These are phyloP conservation scores for Drosophila pallidifrons DNA, from an alignment of 1,140 invertebrate species.

Conservation along the genomic window DNA sequence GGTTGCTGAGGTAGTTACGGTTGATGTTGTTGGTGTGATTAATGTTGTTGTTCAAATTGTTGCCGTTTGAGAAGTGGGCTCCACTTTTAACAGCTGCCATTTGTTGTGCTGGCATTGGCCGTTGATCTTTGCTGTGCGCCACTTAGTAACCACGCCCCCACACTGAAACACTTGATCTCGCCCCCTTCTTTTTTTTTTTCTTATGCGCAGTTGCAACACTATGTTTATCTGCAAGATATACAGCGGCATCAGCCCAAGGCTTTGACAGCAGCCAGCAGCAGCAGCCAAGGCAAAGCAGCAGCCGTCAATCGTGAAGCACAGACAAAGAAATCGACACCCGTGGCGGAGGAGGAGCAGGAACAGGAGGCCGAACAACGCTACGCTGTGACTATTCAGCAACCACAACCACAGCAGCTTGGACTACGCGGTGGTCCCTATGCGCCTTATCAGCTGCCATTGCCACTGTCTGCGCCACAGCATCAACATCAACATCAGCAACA, in stretches of 20 bases:
- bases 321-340: conserved; percentile 59
- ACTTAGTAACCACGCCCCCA: conserved; percentile 55
- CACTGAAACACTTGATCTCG: conserved; percentile 28
- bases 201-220: conserved; percentile 71
- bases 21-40: not conserved
- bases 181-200: not conserved
- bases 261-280: conserved; percentile 21
- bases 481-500: conserved; percentile 60
- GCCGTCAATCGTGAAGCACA: conserved; percentile 26
- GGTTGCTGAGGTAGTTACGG: conserved; percentile 6
- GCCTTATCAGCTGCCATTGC: conserved; percentile 64
- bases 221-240: conserved; percentile 81
- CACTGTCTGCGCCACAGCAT: conserved; percentile 64
- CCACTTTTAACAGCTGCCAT: conserved; percentile 44
- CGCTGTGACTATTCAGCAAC: conserved; percentile 66
- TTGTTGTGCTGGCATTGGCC: conserved; percentile 47
- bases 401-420: conserved; percentile 45
- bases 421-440: conserved; percentile 46
- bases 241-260: conserved; percentile 75
- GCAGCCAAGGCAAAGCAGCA: conserved; percentile 66
- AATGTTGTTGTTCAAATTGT: conserved; percentile 9
- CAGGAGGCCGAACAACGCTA: conserved; percentile 80
- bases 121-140: conserved; percentile 40
- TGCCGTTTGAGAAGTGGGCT: conserved; percentile 17
- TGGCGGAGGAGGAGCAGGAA: conserved; percentile 66